Evolutionary conservation across 2,113 vertebrate species (phyloP), one percentile per base, ranked within the genome.

Genomic region (Prolemur simus): DNA sequence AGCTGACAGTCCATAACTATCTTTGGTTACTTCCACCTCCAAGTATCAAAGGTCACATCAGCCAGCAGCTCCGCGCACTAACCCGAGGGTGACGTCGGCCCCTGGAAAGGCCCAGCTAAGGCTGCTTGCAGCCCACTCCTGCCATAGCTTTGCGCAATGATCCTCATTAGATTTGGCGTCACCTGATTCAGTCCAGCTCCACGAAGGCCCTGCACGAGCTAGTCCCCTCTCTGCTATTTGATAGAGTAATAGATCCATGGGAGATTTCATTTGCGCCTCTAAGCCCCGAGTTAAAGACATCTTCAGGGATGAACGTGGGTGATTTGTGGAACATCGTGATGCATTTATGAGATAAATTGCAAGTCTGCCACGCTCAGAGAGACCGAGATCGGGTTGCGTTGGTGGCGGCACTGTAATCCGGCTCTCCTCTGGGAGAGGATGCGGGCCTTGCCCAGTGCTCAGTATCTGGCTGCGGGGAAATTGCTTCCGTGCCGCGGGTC

Each of bases 261-360:
- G 91, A 96, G 96, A 89, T 69, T 89, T 95, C 97, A 74, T 91
- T 56, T 96, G 92, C 89, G 74, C 69, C 80, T 74, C 95, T 93
- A 89, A 98, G 83, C 96, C 94, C 94, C 13, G 34, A 78, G 92
- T 94, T 95, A 93, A 89, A 89, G 92, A 74, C 0, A 1, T 82
- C 95, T 81, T 37, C 0, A 15, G 89, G 95, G 91, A 91, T 32
- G 32, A 54, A 83, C 13, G 32, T 77, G 88, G 87, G 89, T 94
- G 95, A 95, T 91, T 85, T 82, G 95, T 89, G 87, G 92, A 89
- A 15, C 87, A 37, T 23, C 49, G 87, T 0, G 3, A 49, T 37
- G 60, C 89, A 15, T 83, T 91, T 89, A 63, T 78, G 92, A 97
- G 94, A 63, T 47, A 73, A 71, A 88, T 76, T 5, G 37, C 39